Evolutionary conservation across 2,113 vertebrate species (phyloP), one percentile per base, ranked within the genome.

Genomic region (Cariama cristata): DNA sequence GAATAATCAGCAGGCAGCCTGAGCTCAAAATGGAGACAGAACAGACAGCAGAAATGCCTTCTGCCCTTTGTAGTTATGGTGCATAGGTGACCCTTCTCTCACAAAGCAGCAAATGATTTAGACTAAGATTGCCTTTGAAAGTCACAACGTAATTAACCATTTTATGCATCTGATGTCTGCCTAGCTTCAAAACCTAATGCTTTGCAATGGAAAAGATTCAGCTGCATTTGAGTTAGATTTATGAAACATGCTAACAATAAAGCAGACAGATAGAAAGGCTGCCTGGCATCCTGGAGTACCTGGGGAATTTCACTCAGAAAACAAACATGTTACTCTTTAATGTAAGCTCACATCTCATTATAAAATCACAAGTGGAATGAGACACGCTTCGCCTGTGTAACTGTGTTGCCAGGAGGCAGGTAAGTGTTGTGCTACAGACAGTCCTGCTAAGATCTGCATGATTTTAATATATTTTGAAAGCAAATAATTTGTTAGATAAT

Each of bases 301-400:
- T 97, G 83, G 98, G 97, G 98, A 98, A 98, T 98, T 97, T 93
- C 94, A 96, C 96, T 97, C 97, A 97, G 97, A 98, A 98, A 98
- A 98, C 97, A 98, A 98, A 98, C 96, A 97, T 90, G 97, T 92
- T 97, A 94, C 75, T 98, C 95, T 98, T 96, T 98, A 97, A 98
- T 94, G 96, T 97, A 95, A 94, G 68, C 84, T 98, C 97, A 98
- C 97, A 97, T 98, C 95, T 98, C 92, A 97, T 98, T 98, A 98
- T 96, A 94, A 95, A 98, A 96, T 97, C 81, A 91, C 91, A 98
- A 98, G 97, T 96, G 92, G 96, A 98, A 98, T 96, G 96, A 97
- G 96, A 98, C 96, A 97, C 71, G 86, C 72, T 96, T 96, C 1
- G 74, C 93, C 75, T 98, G 96, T 96, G 90, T 97, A 97, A 96